Evolutionary conservation across 2,113 vertebrate species (phyloP).

Genomic region (Myodes glareolus): DNA sequence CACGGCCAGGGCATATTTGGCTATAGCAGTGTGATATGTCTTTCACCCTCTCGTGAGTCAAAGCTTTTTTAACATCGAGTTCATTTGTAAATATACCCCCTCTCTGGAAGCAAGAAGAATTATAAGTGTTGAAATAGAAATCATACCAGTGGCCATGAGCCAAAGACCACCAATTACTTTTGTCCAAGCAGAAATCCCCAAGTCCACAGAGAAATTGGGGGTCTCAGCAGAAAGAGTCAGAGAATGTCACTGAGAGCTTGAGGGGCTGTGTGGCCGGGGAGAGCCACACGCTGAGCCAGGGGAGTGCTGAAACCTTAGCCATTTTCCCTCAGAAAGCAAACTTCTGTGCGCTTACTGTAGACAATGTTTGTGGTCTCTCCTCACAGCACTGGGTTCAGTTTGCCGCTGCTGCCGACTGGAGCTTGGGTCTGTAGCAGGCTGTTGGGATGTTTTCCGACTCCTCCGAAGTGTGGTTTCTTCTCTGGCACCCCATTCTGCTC

Average conservation of each 20-base stretch:
- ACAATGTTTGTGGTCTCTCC: rapidly evolving
- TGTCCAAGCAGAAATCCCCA: too few relatives aligned
- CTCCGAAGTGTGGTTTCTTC: rapidly evolving
- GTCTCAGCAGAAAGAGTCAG: rapidly evolving
- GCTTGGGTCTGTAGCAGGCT: rapidly evolving
- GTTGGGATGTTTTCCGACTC: rapidly evolving
- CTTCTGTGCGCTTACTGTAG: too few relatives aligned
- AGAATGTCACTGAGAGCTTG: not conserved
- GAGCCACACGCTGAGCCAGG: not conserved
- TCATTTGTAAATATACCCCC: not conserved
- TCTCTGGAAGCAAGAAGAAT: not conserved
- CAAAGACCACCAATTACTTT: not conserved
- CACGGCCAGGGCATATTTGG: not conserved
- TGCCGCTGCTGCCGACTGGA: rapidly evolving
- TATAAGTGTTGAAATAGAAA: not conserved
- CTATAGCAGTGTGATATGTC: rapidly evolving
- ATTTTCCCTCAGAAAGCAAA: not conserved
- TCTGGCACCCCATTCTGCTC: rapidly evolving
- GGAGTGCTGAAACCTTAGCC: not conserved
- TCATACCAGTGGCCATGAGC: rapidly evolving
- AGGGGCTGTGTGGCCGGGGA: not conserved
- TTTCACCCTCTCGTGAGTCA: too few relatives aligned
- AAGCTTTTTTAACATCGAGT: too few relatives aligned
- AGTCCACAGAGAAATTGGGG: rapidly evolving
- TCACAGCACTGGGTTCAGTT: rapidly evolving